Base-by-base conservation (phyloP, 2,797 vertebrate genomes). In the Poecilia velifera region DNA sequence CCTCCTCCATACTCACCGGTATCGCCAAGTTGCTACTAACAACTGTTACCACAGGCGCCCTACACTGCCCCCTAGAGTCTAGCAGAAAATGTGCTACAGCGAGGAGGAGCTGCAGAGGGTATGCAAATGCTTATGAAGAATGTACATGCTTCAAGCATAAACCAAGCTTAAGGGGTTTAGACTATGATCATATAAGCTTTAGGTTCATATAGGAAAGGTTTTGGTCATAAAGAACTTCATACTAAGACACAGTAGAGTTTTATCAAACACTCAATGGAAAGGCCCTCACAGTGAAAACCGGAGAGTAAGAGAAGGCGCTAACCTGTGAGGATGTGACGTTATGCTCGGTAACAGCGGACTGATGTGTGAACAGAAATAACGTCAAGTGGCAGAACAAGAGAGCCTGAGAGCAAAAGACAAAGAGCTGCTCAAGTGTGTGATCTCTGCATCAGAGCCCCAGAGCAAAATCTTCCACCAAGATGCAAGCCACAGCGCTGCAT, bases 401-500 rank as follows among this genome's bases (percentile, higher is more conserved):
- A 71, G 74, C 72, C 77, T 72, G 62, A 51, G 10, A 79, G 76
- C 79, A 39, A 72, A 76, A 76, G 72, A 76, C 4, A 31, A 77
- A 25, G 34, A 84, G 70, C 72, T 76, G 81, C 76, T 82, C 78
- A 31, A 84, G 83, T 18, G 62, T 72, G 76, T 77, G 78, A 84
- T 83, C 74, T 86, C 77, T 79, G 79, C 70, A 72, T 73, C 55
- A 1, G 71, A 86, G 76, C 43, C 83, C 77, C 49, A 36, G 76
- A 80, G 85, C 68, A 64, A 12, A 80, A 76, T 59, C 75, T 77
- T 16, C 51, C 66, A 47, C 14, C 34, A 62, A 68, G 28, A 22
- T 5, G 64, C 86, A 71, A 71, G 68, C 41, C 68, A 6, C 41
- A 71, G 68, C 73, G 71, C 16, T 89, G 91, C 88, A 87, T 91